Base-by-base conservation (phyloP, 2,888 invertebrate species). In the Pollenia labialis region DNA sequence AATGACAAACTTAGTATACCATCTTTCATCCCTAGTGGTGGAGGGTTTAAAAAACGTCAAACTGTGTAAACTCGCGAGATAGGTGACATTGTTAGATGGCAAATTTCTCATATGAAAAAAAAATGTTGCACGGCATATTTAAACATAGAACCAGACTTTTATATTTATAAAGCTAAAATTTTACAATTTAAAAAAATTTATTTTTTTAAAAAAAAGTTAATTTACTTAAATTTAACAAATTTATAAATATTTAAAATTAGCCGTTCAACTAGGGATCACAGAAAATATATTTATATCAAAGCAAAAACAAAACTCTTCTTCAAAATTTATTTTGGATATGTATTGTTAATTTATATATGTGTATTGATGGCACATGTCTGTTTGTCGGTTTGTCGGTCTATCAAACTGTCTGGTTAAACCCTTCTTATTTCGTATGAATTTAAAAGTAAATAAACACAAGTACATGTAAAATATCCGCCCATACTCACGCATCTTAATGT, bases 391-490 rank as follows among this genome's bases (percentile, higher is more conserved):
- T 4, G 32, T 6, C 32, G 32, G 32, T 32, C 32, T 32, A 18
- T 80, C 62, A 50, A 32, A 52, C 6, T 54, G 58, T 76, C 69
- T 69, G 69, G 62, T 40, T 69, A 44, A 76, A 56, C 62, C 62
- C 76, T 71, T 82, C 46, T 9, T 75, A 32, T 54, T 1, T 1
- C 44, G 2, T 58, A 18, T 44, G 32, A 40, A 56, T 60, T 69
- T 52, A 23, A 44, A 46, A 44, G 54, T 48, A 32, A 46, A 50
- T 48, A 66, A 66, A 81, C 46, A 64, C 1, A 60, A 52, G 12
- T 56, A 62, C 48, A 10, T 58, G 58, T 50, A 50, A 23, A 80
- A 23, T 48, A 42, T 46, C 16, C 68, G 10, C 32, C 40, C 58
- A 52, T 79, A 44, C 69, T 32, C 69, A 62, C 60, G 60, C 58